Conservation (phyloP, 2,888 invertebrate species). For the Oscheius myriophilus region DNA sequence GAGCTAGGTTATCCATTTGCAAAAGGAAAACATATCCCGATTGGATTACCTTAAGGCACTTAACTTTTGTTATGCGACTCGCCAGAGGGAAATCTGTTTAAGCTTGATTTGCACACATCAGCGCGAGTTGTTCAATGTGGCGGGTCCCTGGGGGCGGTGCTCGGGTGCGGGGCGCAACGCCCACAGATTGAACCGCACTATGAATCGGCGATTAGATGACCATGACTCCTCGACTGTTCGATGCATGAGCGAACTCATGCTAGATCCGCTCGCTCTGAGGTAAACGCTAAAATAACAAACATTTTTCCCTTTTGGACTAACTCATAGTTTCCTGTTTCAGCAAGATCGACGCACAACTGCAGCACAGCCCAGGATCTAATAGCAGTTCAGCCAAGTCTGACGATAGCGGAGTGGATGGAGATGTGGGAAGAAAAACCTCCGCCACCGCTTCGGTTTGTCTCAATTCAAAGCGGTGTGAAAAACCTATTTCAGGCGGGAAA, state of each 20-base stretch:
- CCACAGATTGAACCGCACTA: slow-evolving; percentile 29
- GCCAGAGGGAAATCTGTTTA: not conserved
- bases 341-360: slow-evolving; percentile 32
- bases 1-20: too few relatives aligned
- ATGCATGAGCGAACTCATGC: slow-evolving; percentile 17
- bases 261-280: slow-evolving; percentile 19
- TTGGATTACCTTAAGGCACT: too few relatives aligned
- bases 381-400: slow-evolving; percentile 51
- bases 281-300: not conserved
- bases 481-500: slow-evolving; percentile 21
- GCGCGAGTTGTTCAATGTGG: slow-evolving; percentile 26
- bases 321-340: slow-evolving; percentile 8
- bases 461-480: not conserved
- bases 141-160: slow-evolving; percentile 27
- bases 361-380: slow-evolving; percentile 52
- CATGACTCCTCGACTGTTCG: slow-evolving; percentile 22
- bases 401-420: slow-evolving; percentile 52
- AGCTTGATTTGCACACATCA: not conserved
- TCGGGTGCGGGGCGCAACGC: slow-evolving; percentile 19
- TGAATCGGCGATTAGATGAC: slow-evolving; percentile 32
- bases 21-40: too few relatives aligned
- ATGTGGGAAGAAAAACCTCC: slow-evolving; percentile 39
- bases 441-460: slow-evolving; percentile 4
- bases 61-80: not conserved
- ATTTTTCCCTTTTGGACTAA: not conserved